Conservation (phyloP, 2,113 vertebrate species). For the Percopsis transmontana region DNA sequence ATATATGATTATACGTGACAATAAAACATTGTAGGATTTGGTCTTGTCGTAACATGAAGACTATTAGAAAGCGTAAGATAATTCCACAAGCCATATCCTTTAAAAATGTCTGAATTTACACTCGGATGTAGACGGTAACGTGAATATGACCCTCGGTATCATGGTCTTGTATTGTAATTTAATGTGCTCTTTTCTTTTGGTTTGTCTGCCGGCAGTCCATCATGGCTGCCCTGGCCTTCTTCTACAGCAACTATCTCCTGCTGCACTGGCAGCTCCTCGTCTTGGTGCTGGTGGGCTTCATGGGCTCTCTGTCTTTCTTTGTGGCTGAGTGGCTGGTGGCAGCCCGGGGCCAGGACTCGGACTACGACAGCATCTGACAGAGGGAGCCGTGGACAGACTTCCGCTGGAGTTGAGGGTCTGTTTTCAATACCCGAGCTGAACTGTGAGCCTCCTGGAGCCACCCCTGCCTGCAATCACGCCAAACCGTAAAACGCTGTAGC, state of each 20-base stretch:
- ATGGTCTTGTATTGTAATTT: not conserved
- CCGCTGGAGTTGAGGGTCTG: not conserved
- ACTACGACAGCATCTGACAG: conserved; percentile 88
- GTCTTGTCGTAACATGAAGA: no score
- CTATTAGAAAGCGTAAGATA: no score
- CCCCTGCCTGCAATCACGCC: not conserved
- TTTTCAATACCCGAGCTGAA: no score
- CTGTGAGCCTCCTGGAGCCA: not conserved
- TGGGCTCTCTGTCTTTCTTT: conserved; percentile 90
- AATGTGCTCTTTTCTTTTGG: not conserved
- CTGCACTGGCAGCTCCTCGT: conserved; percentile 97
- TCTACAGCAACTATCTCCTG: conserved; percentile 96
- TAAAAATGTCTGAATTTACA: no score
- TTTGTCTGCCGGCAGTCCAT: conserved; percentile 83
- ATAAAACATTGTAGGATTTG: no score
- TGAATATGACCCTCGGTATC: not conserved
- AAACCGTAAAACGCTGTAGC: no score
- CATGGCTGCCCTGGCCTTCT: conserved; percentile 91
- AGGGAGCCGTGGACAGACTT: not conserved
- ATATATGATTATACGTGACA: no score
- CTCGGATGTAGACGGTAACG: no score
- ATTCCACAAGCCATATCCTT: no score
- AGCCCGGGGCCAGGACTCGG: conserved; percentile 69
- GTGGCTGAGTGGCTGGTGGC: conserved; percentile 81
- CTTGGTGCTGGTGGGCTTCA: conserved; percentile 86